Evolutionary conservation across 2,113 vertebrate genomes (phyloP), one percentile per base, ranked within the genome.

Genomic region (Nannobrachium achirus): DNA sequence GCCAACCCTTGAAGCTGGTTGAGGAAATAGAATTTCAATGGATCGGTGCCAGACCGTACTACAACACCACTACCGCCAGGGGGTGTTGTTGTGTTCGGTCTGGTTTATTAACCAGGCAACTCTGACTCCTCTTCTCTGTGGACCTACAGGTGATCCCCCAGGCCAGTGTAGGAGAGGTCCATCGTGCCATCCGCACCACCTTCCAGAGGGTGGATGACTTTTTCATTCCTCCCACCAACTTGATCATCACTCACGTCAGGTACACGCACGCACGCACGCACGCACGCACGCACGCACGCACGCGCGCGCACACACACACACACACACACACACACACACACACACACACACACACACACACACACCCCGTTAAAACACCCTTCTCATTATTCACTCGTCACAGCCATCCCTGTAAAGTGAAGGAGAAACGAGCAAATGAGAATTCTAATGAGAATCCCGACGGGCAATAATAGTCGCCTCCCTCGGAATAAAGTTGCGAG

Each of bases 221-320:
- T 89, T 99, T 97, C 89, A 96, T 99, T 78, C 96, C 97, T 46
- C 93, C 95, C 5, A 98, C 97, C 68, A 98, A 98, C 81, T 96
- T 99, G 73, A 96, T 99, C 87, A 98, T 99, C 92, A 99, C 97
- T 74, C 97, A 99, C 0, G 88, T 98, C 78, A 96, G 97, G 97
- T 99, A 93, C 89, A 88, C 56, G 6, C 51, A 11, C 7, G 10
- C 44, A 20, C 38, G 19, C 14, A 53, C 33, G 19, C 19, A 44
- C 6, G 6, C 38, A 25, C 10, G 14, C 8, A 18, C 44, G 20
- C 61, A 63, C 9, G 10, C 40, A 59, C 7, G 14, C 20, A 49
- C 13, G 14, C 18, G 48, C 44, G 49, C 45, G 14, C 16, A 25
- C 11, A 3, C 20, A 6, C 16, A 51, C 40, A 41, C 49, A 56